phyloP scores from a whole-genome alignment of 2,113 vertebrate genomes.

The Ptyas mucosa region DNA sequence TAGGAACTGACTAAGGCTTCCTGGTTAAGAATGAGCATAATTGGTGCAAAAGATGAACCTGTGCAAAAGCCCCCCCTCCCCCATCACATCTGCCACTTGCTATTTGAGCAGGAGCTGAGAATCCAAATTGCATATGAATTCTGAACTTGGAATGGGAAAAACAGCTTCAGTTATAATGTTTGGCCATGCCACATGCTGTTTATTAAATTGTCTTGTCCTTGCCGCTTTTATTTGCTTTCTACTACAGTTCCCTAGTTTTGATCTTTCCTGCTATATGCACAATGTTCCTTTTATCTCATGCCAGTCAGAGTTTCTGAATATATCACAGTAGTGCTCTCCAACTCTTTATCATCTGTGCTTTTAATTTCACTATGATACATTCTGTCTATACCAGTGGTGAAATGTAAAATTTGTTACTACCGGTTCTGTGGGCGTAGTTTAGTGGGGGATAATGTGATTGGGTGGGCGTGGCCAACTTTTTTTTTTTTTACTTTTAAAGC shows the following conservation, averaged over 20 bases:
- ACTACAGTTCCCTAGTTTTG: not conserved
- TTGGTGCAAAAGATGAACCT: not conserved
- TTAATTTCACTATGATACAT: not conserved
- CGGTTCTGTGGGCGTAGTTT: too few relatives aligned
- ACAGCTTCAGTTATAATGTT: not conserved
- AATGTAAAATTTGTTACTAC: too few relatives aligned
- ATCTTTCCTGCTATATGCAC: not conserved
- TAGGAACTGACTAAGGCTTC: not conserved
- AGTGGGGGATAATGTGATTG: too few relatives aligned
- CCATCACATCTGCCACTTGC: not conserved
- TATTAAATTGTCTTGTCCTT: not conserved
- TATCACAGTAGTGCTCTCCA: not conserved
- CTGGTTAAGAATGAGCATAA: not conserved
- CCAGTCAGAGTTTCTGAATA: not conserved
- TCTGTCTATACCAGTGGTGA: not conserved
- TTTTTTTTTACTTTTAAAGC: too few relatives aligned
- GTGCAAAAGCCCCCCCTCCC: not conserved
- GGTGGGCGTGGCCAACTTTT: too few relatives aligned
- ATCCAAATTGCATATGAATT: not conserved
- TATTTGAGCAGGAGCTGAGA: not conserved
- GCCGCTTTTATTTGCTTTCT: not conserved
- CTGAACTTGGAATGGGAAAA: not conserved
- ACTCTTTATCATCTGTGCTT: not conserved
- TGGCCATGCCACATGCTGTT: not conserved
- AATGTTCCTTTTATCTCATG: not conserved